A percentile compares a stretch with the other conserved stretches of the same genome.
phyloP scores from a whole-genome alignment of 2,888 invertebrate species.

The Leptinotarsa haldemani region DNA sequence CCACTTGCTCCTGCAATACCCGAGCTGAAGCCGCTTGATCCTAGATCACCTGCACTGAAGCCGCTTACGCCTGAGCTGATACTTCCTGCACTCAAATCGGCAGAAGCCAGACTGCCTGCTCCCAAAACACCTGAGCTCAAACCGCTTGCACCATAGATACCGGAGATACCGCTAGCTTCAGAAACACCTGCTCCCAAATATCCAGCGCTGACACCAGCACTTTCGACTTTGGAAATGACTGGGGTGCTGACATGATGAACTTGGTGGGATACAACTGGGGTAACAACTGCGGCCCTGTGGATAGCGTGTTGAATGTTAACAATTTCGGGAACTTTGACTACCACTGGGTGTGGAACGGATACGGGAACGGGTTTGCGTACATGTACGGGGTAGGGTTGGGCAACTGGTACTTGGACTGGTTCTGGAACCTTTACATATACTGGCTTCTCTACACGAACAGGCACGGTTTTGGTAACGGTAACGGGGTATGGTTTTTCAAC shows the following conservation, averaged over 20 bases:
- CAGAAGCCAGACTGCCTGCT: background rate
- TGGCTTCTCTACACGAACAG: conserved; percentile 52
- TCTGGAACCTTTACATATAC: conserved; percentile 54
- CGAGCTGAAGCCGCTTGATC: conserved; percentile 7
- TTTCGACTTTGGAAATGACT: conserved; percentile 10
- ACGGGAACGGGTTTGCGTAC: conserved; percentile 50
- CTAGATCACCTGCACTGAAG: background rate
- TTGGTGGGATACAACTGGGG: background rate
- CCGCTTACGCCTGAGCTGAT: background rate
- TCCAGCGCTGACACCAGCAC: background rate
- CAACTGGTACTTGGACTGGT: conserved; percentile 51
- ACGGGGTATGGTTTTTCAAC: conserved; percentile 58
- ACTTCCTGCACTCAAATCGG: background rate
- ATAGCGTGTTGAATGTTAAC: conserved; percentile 40
- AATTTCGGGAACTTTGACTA: conserved; percentile 52
- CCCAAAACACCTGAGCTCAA: conserved; percentile 1
- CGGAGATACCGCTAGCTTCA: background rate
- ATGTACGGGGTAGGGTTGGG: conserved; percentile 51
- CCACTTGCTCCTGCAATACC: background rate
- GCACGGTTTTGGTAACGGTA: conserved; percentile 49
- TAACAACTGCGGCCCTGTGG: conserved; percentile 20
- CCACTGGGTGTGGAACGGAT: conserved; percentile 51
- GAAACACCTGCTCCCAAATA: background rate
- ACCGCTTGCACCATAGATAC: background rate
- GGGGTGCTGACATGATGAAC: conserved; percentile 20